Percentiles rank a stretch among this genome's conserved stretches.
Evolutionary conservation across 2,113 vertebrate genomes (phyloP).

Genomic region (Anoura caudifer): DNA sequence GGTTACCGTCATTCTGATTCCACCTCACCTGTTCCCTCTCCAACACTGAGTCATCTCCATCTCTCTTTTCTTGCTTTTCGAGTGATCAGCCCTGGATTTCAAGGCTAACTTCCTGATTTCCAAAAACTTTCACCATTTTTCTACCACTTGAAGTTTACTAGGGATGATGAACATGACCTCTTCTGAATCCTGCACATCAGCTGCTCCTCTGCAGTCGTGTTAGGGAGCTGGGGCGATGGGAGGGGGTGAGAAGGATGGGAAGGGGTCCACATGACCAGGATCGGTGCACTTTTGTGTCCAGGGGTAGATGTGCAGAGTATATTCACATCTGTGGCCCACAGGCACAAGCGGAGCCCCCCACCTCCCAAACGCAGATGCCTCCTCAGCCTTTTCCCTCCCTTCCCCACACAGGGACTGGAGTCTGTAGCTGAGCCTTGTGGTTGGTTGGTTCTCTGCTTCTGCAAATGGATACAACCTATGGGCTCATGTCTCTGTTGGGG

Average conservation of each 20-base stretch:
- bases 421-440: background rate
- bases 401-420: background rate
- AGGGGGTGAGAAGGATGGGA: too few relatives aligned
- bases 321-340: background rate
- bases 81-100: background rate
- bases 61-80: background rate
- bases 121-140: background rate
- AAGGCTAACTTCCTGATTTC: background rate
- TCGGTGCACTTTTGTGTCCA: background rate
- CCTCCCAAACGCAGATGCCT: background rate
- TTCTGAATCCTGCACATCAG: accelerated
- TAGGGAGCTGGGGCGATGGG: background rate
- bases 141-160: background rate
- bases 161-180: background rate
- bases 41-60: background rate
- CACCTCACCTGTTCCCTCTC: background rate
- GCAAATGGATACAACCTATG: background rate
- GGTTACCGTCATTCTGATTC: background rate
- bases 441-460: background rate
- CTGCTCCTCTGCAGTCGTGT: background rate
- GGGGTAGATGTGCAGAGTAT: too few relatives aligned
- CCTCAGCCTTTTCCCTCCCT: background rate
- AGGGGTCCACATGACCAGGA: background rate
- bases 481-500: background rate
- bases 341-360: background rate